Percentiles rank a stretch among this genome's conserved stretches.
phyloP scores from a whole-genome alignment of 2,888 invertebrate genomes.

The Criorhina ranunculi region DNA sequence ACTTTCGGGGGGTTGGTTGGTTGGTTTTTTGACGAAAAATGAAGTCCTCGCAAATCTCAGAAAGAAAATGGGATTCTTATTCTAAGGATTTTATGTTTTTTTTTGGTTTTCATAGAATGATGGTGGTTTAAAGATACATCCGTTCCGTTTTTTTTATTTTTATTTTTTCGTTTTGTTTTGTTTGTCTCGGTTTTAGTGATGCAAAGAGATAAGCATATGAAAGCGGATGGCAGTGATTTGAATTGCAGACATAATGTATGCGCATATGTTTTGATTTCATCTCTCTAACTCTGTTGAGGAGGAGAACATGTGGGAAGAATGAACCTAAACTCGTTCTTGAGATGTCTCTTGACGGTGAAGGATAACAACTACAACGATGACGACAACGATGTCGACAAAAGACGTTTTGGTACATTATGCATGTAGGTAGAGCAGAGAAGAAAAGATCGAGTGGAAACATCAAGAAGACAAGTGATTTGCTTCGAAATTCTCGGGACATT shows the following conservation, averaged over 20 bases:
- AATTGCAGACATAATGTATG: slow-evolving; percentile 76
- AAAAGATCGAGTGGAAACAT: slow-evolving; percentile 32
- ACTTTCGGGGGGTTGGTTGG: slow-evolving; percentile 21
- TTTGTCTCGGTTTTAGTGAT: slow-evolving; percentile 57
- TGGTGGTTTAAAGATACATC: slow-evolving; percentile 66
- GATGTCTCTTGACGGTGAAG: slow-evolving; percentile 56
- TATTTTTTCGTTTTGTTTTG: slow-evolving; percentile 7
- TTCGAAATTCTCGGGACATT: slow-evolving; percentile 48
- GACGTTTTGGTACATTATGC: slow-evolving; percentile 52
- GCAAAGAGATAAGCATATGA: slow-evolving; percentile 74
- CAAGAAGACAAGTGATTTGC: slow-evolving; percentile 68
- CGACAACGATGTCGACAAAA: slow-evolving; percentile 28
- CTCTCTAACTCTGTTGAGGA: slow-evolving; percentile 28
- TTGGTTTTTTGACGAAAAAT: slow-evolving; percentile 32
- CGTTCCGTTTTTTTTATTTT: slow-evolving; percentile 3
- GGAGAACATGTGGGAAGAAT: slow-evolving; percentile 38
- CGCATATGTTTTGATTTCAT: slow-evolving; percentile 76
- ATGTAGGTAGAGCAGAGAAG: slow-evolving; percentile 1
- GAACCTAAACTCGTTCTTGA: slow-evolving; percentile 60
- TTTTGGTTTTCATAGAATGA: slow-evolving; percentile 49
- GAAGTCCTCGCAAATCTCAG: slow-evolving; percentile 50
- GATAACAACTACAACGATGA: slow-evolving; percentile 40
- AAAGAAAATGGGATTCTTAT: slow-evolving; percentile 64
- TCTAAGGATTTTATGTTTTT: slow-evolving; percentile 40
- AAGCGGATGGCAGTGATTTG: slow-evolving; percentile 76